phyloP scores from a whole-genome alignment of 2,888 invertebrate species.

The Agonopterix heracliana region DNA sequence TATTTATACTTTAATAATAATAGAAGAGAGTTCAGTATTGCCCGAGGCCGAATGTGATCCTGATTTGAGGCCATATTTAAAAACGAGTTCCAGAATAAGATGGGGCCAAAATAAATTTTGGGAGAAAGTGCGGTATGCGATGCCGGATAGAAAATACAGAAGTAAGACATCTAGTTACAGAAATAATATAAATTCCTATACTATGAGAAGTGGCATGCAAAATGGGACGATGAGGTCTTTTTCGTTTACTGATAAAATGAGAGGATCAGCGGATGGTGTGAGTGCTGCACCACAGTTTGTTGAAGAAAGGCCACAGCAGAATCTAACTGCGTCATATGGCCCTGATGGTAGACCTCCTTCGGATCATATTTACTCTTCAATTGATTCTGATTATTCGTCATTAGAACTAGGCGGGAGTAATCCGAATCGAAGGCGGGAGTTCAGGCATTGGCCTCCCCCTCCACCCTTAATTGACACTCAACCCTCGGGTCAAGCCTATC shows the following conservation, averaged over 20 bases:
- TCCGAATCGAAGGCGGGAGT: conserved; percentile 60
- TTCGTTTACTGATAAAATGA: conserved; percentile 73
- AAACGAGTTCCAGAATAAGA: conserved; percentile 88
- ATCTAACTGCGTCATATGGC: conserved; percentile 59
- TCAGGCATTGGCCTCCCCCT: conserved; percentile 67
- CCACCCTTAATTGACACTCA: conserved; percentile 63
- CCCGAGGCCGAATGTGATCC: conserved; percentile 90
- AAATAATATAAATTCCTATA: conserved; percentile 89
- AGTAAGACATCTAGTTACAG: conserved; percentile 79
- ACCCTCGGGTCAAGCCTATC: conserved; percentile 67
- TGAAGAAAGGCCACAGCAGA: conserved; percentile 50
- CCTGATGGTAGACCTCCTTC: conserved; percentile 83
- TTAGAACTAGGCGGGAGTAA: conserved; percentile 80
- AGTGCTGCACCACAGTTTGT: conserved; percentile 80
- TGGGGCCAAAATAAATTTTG: conserved; percentile 96
- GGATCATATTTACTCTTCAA: conserved; percentile 93
- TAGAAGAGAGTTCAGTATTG: conserved; percentile 88
- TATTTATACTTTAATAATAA: conserved; percentile 88
- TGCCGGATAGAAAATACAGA: conserved; percentile 82
- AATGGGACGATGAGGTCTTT: conserved; percentile 78
- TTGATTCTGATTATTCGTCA: conserved; percentile 91
- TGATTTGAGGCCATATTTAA: conserved; percentile 91
- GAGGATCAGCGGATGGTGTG: conserved; percentile 56
- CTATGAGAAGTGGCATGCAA: conserved; percentile 79
- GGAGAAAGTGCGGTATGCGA: conserved; percentile 92